These are phyloP conservation scores for Chamaea fasciata DNA, from an alignment of 2,113 vertebrate species.

Conservation along the genomic window DNA sequence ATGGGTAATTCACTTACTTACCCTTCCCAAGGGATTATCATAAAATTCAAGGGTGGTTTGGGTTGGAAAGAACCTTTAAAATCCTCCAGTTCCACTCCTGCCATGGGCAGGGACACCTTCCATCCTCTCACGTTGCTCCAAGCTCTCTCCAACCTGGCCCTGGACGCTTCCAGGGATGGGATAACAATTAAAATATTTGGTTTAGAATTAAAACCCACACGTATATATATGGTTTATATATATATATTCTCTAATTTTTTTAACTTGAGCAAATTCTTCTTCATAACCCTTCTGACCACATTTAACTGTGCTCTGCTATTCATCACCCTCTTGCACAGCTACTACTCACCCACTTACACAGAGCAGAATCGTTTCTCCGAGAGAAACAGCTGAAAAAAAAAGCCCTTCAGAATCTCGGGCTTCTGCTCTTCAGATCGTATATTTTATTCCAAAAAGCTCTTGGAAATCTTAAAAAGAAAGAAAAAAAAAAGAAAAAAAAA, in stretches of 20 bases:
- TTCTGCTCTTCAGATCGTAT: background rate
- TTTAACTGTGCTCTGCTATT: background rate
- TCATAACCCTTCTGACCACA: background rate
- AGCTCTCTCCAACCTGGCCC: background rate
- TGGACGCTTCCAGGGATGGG: background rate
- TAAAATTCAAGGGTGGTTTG: background rate
- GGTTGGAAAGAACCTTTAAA: background rate
- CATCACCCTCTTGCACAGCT: background rate
- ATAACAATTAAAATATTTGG: background rate
- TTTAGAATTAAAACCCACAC: background rate
- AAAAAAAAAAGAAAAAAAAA: too few species aligned
- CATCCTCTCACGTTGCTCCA: background rate
- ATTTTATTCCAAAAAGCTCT: background rate
- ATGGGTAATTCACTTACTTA: fast-evolving
- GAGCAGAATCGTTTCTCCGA: background rate
- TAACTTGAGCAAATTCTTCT: background rate
- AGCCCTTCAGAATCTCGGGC: background rate
- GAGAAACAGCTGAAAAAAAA: background rate
- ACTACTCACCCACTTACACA: background rate
- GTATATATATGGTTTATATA: fast-evolving
- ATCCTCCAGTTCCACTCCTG: background rate
- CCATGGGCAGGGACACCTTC: background rate
- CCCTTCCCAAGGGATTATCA: background rate
- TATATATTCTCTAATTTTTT: background rate
- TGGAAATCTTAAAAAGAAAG: background rate